A percentile compares a stretch with the other conserved stretches of the same genome.
Evolutionary conservation across 2,113 vertebrate genomes (phyloP).

Genomic region (Ictidomys tridecemlineatus): DNA sequence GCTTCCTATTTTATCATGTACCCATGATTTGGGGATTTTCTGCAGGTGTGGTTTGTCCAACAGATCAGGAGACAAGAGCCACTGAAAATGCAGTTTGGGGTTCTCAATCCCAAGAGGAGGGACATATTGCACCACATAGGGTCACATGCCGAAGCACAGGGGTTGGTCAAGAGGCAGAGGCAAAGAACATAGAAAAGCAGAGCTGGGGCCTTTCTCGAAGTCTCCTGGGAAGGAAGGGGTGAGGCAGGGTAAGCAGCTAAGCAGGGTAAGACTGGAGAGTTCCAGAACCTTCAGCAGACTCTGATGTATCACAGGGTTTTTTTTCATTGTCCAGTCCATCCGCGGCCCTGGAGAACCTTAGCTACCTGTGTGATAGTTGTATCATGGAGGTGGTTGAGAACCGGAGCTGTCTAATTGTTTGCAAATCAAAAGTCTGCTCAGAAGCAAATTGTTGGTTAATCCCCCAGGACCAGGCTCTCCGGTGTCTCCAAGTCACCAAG

Average conservation of each 20-base stretch:
- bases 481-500: neutral
- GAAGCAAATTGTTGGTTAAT: too few relatives aligned
- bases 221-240: neutral
- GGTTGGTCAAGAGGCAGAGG: neutral
- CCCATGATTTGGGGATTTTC: neutral
- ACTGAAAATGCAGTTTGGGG: neutral
- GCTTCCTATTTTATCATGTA: rapidly evolving
- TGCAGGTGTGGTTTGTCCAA: neutral
- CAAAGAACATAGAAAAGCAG: too few relatives aligned
- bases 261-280: neutral
- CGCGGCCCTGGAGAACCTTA: neutral
- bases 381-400: neutral
- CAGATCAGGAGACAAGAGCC: neutral
- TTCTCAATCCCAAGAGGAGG: neutral
- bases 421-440: too few relatives aligned
- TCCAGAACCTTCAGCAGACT: neutral
- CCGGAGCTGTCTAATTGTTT: neutral
- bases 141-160: neutral
- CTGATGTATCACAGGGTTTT: neutral
- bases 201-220: neutral
- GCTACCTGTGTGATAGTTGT: neutral
- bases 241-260: neutral
- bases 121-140: too few relatives aligned
- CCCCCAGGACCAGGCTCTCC: neutral
- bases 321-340: neutral